These are phyloP conservation scores for Macrosiphum euphorbiae DNA, from an alignment of 2,888 invertebrate genomes.

Conservation along the genomic window DNA sequence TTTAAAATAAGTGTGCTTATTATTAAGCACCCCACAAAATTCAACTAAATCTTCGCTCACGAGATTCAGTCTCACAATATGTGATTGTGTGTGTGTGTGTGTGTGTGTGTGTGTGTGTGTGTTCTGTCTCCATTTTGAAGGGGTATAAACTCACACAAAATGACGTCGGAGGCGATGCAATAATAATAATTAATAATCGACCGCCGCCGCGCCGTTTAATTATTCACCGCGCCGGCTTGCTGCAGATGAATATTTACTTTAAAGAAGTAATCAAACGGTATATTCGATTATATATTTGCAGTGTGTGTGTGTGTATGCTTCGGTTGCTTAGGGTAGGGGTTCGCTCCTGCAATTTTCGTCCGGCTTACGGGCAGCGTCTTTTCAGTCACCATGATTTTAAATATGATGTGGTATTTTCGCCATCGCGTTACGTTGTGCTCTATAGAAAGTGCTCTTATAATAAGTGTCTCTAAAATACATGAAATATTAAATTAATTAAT, in stretches of 20 bases:
- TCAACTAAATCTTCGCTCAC: neutral
- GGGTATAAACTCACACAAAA: neutral
- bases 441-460: too few relatives aligned
- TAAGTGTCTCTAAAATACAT: neutral
- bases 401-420: neutral
- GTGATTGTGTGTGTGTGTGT: too few relatives aligned
- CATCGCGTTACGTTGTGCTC: neutral
- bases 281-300: conserved; percentile 41
- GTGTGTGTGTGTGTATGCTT: neutral
- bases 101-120: too few relatives aligned
- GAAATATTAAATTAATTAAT: neutral
- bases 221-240: conserved; percentile 6
- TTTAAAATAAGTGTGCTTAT: neutral
- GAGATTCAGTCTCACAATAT: neutral
- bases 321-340: neutral
- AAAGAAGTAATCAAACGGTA: conserved; percentile 44
- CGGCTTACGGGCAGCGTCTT: neutral
- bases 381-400: neutral
- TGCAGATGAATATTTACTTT: conserved; percentile 21
- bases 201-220: conserved; percentile 24
- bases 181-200: conserved; percentile 43
- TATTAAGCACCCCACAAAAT: neutral
- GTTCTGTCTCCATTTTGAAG: neutral
- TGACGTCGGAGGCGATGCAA: neutral
- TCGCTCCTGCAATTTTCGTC: neutral